Base-by-base conservation (phyloP, 2,888 invertebrate genomes). In the Prenolepis imparis region DNA sequence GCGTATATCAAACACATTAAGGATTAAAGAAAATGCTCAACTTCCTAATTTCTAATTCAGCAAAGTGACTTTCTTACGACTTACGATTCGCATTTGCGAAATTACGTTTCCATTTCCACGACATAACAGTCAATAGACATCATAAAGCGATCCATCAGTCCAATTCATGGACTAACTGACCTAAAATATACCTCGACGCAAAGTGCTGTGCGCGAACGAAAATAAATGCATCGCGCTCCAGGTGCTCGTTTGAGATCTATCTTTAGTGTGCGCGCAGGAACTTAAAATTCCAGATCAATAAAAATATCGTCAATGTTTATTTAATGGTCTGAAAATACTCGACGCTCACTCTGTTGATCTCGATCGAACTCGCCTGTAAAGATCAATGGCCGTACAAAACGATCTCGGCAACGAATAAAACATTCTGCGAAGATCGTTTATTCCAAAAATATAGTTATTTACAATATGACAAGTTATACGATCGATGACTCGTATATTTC, bases 401-500 rank as follows among this genome's bases (percentile, higher is more conserved):
- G n/a, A n/a, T n/a, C 24, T n/a, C 5, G 9, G 2, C 44, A 28
- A 72, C 6, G 32, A 78, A 21, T 41, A n/a, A 59, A 55, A 70
- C 18, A 8, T 59, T 21, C 59, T 24, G 18, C 18, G 18, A 41
- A 74, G 48, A 84, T 75, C 80, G 68, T 87, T 85, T 85, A 85
- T 87, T 88, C 44, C 12, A 83, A 88, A 89, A 89, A 89, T 87
- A 87, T 85, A 84, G 3, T 18, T 18, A 12, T 73, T 78, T 80
- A 72, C 59, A 80, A 36, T 48, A 32, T 59, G n/a, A 44, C 21
- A 48, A 73, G 15, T 32, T 28, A 21, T 67, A 28, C 11, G 12
- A 48, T 32, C 11, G 21, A 74, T 41, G n/a, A 21, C 24, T 32
- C 21, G 32, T 28, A 67, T 68, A 63, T 52, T 67, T 67, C 36